Evolutionary conservation across 1,140 invertebrate species (phyloP).

Genomic region (Lepidurus apus): DNA sequence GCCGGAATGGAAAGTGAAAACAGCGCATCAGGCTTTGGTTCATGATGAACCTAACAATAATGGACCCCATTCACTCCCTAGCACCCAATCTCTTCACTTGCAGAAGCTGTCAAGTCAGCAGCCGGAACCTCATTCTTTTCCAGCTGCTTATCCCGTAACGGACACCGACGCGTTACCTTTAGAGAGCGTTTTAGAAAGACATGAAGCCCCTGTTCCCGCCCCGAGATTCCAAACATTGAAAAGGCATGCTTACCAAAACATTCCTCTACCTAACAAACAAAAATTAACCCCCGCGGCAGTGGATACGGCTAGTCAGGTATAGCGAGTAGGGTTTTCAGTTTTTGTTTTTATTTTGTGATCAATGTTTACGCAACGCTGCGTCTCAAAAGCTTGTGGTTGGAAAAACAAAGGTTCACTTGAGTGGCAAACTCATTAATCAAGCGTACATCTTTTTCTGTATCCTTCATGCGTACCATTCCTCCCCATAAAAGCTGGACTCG

Average conservation of each 20-base stretch:
- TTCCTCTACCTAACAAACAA: conserved; percentile 39
- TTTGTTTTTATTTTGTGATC: background rate
- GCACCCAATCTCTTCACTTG: background rate
- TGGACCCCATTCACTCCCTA: background rate
- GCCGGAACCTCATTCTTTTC: conserved; percentile 14
- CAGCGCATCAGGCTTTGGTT: background rate
- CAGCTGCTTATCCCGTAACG: background rate
- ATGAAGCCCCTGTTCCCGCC: conserved; percentile 38
- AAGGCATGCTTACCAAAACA: conserved; percentile 43
- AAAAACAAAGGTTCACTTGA: background rate
- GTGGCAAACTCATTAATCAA: background rate
- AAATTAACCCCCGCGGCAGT: background rate
- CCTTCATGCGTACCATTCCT: conserved; percentile 21
- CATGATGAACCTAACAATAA: conserved; percentile 15
- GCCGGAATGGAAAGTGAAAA: conserved; percentile 10
- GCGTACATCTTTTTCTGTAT: conserved; percentile 23
- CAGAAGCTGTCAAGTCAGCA: background rate
- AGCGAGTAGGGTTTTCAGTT: background rate
- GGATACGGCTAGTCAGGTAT: conserved; percentile 24
- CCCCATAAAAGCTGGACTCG: conserved; percentile 37
- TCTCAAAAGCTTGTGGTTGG: background rate
- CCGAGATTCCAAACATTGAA: conserved; percentile 39
- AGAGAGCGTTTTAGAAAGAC: conserved; percentile 18
- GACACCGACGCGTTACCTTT: background rate
- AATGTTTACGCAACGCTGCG: background rate